Evolutionary conservation across 2,797 vertebrate genomes (phyloP).

Genomic region (Falco cherrug): DNA sequence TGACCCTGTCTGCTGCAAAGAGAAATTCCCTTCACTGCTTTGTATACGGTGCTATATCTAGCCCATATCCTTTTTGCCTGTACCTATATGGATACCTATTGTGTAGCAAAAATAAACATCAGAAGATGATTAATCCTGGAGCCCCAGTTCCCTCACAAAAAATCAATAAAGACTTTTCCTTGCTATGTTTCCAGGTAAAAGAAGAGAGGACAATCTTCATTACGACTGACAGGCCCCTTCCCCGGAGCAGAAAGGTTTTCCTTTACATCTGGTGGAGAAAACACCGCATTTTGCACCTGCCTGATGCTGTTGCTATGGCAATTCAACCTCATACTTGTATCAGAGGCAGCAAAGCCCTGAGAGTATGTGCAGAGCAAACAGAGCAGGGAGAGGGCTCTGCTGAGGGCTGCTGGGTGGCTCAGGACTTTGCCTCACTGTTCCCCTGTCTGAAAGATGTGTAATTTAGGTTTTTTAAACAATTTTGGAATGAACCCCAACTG

Average conservation of each 20-base stretch:
- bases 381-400: background rate
- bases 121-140: constrained; percentile 37
- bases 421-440: background rate
- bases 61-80: background rate
- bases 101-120: background rate
- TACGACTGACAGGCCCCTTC: background rate
- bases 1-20: background rate
- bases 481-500: background rate
- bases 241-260: constrained; percentile 11
- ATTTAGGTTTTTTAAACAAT: background rate
- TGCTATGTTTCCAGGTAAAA: background rate
- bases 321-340: background rate
- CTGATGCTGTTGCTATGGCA: constrained; percentile 41
- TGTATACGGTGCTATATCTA: background rate
- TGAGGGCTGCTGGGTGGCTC: background rate
- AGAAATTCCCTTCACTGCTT: background rate
- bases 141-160: background rate
- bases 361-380: background rate
- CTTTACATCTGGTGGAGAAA: background rate
- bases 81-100: background rate
- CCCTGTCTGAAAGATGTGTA: background rate
- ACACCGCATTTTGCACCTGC: background rate
- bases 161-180: constrained; percentile 36
- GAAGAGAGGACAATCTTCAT: constrained; percentile 29
- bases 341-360: background rate